Evolutionary conservation across 2,113 vertebrate species (phyloP).

Genomic region (Tapirus terrestris): DNA sequence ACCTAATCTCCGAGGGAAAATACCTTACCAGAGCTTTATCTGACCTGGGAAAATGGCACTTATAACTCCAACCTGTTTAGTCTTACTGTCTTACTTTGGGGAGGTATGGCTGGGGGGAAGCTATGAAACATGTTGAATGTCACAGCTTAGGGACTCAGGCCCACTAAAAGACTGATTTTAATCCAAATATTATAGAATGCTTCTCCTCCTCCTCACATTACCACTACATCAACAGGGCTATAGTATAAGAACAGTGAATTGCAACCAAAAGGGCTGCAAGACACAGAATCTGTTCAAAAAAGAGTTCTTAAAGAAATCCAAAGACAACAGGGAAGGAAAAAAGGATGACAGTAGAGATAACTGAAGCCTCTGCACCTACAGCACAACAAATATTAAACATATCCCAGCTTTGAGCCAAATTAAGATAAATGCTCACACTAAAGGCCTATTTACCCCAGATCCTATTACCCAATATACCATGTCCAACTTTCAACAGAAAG

Average conservation of each 20-base stretch:
- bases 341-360: not conserved
- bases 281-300: not conserved
- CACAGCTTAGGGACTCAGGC: not conserved
- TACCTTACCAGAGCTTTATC: not conserved
- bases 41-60: not conserved
- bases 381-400: not conserved
- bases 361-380: not conserved
- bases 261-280: not conserved
- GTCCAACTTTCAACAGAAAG: not conserved
- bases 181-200: not conserved
- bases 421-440: not conserved
- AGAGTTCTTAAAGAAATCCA: not conserved
- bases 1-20: not conserved
- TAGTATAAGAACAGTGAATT: not conserved
- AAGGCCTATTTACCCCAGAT: not conserved
- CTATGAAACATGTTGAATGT: slow-evolving; percentile 1
- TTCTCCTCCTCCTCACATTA: not conserved
- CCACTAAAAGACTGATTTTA: not conserved
- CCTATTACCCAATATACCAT: not conserved
- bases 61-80: not conserved
- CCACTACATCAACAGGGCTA: not conserved
- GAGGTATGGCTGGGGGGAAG: no score
- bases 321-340: not conserved
- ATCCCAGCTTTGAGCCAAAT: not conserved
- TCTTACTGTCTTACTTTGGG: not conserved